These are phyloP conservation scores for Aphodius granarius DNA, from an alignment of 2,888 invertebrate species.

Conservation along the genomic window DNA sequence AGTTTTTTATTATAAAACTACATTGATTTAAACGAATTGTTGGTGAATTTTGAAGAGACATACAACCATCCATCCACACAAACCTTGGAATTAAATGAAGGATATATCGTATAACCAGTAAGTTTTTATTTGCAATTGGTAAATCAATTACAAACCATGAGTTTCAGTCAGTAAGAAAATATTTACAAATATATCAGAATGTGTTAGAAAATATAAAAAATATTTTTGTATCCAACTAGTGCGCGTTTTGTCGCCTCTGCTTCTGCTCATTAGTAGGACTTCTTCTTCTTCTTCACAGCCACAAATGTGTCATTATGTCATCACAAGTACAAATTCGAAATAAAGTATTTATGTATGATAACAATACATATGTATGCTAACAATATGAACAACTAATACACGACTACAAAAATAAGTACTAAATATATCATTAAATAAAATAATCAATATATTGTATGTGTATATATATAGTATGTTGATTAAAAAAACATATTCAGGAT, in stretches of 20 bases:
- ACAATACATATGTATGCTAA: background rate
- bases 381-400: background rate
- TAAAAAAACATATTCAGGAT: too few species aligned
- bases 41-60: background rate
- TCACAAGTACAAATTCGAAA: background rate
- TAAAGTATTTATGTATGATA: background rate
- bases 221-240: too few species aligned
- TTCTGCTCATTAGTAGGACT: too few species aligned
- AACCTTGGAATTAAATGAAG: conserved; percentile 28
- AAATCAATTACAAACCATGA: conserved; percentile 12
- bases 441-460: background rate
- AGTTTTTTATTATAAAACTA: too few species aligned
- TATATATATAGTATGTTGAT: too few species aligned
- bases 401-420: background rate
- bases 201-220: too few species aligned
- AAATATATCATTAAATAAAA: background rate
- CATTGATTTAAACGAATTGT: conserved; percentile 2
- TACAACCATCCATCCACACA: conserved; percentile 7
- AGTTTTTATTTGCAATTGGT: conserved; percentile 26
- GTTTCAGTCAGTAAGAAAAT: background rate
- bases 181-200: conserved; percentile 2
- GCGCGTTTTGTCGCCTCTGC: too few species aligned
- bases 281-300: background rate
- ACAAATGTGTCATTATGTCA: too few species aligned
- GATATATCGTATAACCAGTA: conserved; percentile 20